phyloP scores from a whole-genome alignment of 2,113 vertebrate genomes.

The Cyphomyrus plagiostoma region DNA sequence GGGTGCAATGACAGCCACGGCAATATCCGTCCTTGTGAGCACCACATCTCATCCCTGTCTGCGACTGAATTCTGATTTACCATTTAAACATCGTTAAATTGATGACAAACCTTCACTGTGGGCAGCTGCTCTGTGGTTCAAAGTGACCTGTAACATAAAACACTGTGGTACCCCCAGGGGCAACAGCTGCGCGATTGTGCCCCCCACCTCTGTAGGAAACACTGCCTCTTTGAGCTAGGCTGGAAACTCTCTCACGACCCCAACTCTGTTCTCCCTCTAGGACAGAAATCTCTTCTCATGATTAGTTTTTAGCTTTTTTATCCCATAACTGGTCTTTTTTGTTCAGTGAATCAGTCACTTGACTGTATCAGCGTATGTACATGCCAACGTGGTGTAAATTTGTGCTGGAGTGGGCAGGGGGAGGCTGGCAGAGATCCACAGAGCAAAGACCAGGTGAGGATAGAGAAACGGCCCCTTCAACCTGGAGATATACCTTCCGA shows the following conservation, averaged over 20 bases:
- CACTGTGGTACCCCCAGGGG: neutral
- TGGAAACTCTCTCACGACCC: neutral
- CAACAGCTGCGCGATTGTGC: conserved; percentile 38
- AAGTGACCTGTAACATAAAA: conserved; percentile 38
- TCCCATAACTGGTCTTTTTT: neutral
- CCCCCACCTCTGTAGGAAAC: conserved; percentile 21
- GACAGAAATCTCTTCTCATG: neutral
- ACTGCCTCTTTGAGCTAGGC: conserved; percentile 26
- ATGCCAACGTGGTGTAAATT: neutral
- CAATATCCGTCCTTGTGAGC: conserved; percentile 14
- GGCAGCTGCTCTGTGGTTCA: conserved; percentile 33
- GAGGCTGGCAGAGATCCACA: neutral
- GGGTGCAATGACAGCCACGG: neutral
- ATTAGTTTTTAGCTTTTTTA: neutral
- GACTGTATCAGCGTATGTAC: neutral
- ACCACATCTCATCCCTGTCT: neutral
- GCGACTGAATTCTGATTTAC: conserved; percentile 33
- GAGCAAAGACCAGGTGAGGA: neutral
- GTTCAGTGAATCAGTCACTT: neutral
- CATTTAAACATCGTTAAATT: conserved; percentile 37
- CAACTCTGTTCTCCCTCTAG: neutral
- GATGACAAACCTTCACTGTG: conserved; percentile 35
- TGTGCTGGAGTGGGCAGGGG: neutral
- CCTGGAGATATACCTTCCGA: neutral
- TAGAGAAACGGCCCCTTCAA: neutral